Conservation (phyloP, 2,888 invertebrate genomes). For the Diloba caeruleocephala region DNA sequence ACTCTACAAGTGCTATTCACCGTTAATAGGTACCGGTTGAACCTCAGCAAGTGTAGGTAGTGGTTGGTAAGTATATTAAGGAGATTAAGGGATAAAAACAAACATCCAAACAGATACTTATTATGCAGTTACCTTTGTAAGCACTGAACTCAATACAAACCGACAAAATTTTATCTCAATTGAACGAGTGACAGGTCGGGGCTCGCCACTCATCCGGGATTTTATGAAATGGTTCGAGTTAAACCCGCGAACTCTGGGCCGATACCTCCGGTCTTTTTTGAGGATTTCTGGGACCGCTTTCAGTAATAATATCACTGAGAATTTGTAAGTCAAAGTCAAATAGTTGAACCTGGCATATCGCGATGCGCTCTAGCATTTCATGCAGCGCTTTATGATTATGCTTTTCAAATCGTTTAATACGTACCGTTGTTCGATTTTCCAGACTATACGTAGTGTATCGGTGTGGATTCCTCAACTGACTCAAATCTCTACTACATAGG, state of each 20-base stretch:
- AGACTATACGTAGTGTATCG: no score
- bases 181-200: background rate
- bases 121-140: conserved; percentile 1
- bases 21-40: no score
- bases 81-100: conserved; percentile 7
- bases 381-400: no score
- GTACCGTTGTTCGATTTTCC: no score
- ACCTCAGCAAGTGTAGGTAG: no score
- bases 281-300: conserved; percentile 35
- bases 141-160: conserved; percentile 3
- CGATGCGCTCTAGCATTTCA: no score
- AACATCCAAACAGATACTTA: background rate
- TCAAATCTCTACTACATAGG: no score
- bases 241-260: conserved; percentile 14
- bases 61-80: conserved; percentile 5
- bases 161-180: conserved; percentile 5
- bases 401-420: no score
- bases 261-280: conserved; percentile 42
- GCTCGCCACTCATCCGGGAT: conserved; percentile 23
- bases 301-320: conserved; percentile 32
- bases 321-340: no score
- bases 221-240: conserved; percentile 25
- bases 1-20: no score
- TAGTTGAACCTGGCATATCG: no score
- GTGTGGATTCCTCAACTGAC: no score